phyloP scores from a whole-genome alignment of 2,113 vertebrate species.

The Zapornia atra region DNA sequence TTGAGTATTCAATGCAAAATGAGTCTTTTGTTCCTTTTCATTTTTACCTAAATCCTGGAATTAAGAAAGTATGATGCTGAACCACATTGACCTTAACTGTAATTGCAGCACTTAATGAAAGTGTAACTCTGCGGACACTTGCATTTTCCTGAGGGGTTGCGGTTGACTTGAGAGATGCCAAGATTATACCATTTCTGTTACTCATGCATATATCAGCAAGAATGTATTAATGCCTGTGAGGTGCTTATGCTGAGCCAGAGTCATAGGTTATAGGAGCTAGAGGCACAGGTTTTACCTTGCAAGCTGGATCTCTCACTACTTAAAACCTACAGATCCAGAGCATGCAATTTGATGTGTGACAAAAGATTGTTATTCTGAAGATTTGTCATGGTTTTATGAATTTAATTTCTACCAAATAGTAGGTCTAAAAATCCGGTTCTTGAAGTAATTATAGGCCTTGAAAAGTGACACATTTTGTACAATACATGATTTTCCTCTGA shows the following conservation, averaged over 20 bases:
- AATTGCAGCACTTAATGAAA: not conserved
- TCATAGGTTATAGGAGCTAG: not conserved
- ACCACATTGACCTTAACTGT: not conserved
- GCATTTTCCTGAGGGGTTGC: not conserved
- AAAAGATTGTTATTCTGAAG: not conserved
- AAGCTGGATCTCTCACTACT: not conserved
- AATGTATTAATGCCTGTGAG: not conserved
- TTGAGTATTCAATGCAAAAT: not conserved
- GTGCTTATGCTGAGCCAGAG: not conserved
- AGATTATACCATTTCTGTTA: not conserved
- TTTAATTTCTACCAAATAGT: not conserved
- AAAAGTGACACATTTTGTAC: not conserved
- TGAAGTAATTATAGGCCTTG: not conserved
- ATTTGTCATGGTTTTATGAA: not conserved
- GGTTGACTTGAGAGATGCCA: not conserved
- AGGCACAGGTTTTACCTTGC: not conserved
- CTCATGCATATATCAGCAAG: not conserved
- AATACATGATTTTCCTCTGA: not conserved
- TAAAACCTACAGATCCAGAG: not conserved
- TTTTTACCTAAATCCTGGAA: not conserved
- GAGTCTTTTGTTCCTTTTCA: not conserved
- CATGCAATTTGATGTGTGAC: not conserved
- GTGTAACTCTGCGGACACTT: not conserved
- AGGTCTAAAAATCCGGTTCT: not conserved
- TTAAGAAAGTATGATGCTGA: not conserved